Percentiles rank a stretch among this genome's conserved stretches.
Evolutionary conservation across 1,140 invertebrate species (phyloP).

Genomic region (Amphibalanus amphitrite): DNA sequence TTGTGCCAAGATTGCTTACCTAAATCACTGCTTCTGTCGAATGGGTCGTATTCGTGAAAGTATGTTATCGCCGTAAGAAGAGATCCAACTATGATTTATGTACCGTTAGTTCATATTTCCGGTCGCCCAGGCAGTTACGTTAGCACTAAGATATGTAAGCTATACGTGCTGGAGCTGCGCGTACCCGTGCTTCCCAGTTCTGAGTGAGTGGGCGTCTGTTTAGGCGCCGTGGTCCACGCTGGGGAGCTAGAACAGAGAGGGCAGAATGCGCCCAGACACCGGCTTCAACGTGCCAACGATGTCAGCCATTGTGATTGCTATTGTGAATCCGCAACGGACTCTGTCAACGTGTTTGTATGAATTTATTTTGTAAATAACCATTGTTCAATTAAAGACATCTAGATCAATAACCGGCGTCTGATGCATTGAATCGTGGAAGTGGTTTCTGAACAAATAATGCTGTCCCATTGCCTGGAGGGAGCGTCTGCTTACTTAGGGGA

Average conservation of each 20-base stretch:
- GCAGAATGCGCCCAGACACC: background rate
- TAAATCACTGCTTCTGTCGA: conserved; percentile 4
- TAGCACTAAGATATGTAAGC: background rate
- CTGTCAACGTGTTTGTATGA: background rate
- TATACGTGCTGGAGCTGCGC: conserved; percentile 1
- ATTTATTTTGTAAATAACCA: conserved; percentile 2
- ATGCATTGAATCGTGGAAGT: too few relatives aligned
- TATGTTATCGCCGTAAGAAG: conserved; percentile 13
- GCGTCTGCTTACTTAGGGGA: too few relatives aligned
- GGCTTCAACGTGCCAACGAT: background rate
- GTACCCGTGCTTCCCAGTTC: conserved; percentile 6
- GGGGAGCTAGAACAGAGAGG: too few relatives aligned
- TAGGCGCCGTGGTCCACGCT: too few relatives aligned
- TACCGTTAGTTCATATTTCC: conserved; percentile 3
- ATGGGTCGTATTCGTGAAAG: background rate
- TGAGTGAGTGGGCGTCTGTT: too few relatives aligned
- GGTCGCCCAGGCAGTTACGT: background rate
- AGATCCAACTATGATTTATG: conserved; percentile 45
- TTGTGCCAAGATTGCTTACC: background rate
- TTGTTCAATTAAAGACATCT: background rate
- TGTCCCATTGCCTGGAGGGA: too few relatives aligned
- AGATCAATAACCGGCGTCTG: background rate
- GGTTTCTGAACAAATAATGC: too few relatives aligned
- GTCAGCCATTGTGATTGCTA: background rate
- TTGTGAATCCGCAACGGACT: background rate